Conservation (phyloP, 2,113 vertebrate species). For the Merops nubicus region DNA sequence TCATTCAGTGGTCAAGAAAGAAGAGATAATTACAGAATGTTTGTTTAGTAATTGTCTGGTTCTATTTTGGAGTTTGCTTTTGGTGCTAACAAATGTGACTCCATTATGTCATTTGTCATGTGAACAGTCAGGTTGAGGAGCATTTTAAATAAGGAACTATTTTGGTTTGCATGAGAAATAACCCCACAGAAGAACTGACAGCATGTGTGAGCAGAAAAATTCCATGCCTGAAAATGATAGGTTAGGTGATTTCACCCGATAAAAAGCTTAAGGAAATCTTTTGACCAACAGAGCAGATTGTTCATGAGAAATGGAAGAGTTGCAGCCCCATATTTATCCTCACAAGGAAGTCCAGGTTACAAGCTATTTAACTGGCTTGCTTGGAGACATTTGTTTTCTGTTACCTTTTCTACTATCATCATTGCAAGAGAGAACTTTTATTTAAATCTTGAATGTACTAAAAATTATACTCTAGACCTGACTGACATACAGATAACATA, state of each 20-base stretch:
- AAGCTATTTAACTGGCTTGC: constrained; percentile 29
- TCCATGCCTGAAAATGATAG: constrained; percentile 27
- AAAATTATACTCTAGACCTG: constrained; percentile 11
- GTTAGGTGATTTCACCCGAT: not conserved
- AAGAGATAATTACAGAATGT: constrained; percentile 57
- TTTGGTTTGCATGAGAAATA: constrained; percentile 60
- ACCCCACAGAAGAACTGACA: constrained; percentile 42
- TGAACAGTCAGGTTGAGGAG: constrained; percentile 58
- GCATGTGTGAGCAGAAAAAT: constrained; percentile 47
- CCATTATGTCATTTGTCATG: constrained; percentile 64
- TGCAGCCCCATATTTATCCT: not conserved
- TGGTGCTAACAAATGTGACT: constrained; percentile 36
- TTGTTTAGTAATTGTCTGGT: constrained; percentile 58
- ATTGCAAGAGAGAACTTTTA: not conserved
- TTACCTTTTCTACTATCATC: not conserved
- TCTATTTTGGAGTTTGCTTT: constrained; percentile 61
- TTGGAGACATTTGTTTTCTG: not conserved
- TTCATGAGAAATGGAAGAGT: not conserved
- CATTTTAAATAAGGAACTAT: constrained; percentile 54
- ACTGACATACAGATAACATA: not conserved
- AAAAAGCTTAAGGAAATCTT: not conserved
- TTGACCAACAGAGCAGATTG: not conserved
- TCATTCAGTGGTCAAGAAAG: constrained; percentile 38
- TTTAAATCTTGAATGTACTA: constrained; percentile 15
- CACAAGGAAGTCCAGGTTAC: not conserved